Base-by-base conservation (phyloP, 2,888 invertebrate species). In the Trilocha varians region DNA sequence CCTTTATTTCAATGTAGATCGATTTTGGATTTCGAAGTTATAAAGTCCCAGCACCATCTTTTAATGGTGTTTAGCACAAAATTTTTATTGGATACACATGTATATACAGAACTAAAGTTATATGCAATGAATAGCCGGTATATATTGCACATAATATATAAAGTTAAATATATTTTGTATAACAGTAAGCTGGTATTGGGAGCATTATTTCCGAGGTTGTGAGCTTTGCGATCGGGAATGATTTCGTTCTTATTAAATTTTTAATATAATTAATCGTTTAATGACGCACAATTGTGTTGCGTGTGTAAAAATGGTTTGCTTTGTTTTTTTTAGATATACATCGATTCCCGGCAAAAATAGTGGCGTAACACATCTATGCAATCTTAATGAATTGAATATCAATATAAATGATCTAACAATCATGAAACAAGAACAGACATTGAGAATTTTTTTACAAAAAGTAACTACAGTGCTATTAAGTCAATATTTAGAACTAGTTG, bases 201-300 rank as follows among this genome's bases (percentile, higher is more conserved):
- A 85, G 84, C 85, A 85, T 84, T 59, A 78, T 83, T 85, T 84
- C 84, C 84, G 83, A 74, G 82, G 84, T 85, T 84, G 84, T 84
- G 84, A 84, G 70, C 70, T 75, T 73, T 71, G 66, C 80, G 78
- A 70, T 80, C 85, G 85, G 85, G 70, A 85, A 84, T 84, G 76
- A 78, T 71, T 83, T 82, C 78, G 73, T 70, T 76, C 69, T 55
- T 49, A 55, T 49, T 59, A 51, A 52, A 55, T 60, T 71, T 70
- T 70, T 70, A 65, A 63, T 66, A 61, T 61, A 58, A 62, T 58
- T 66, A 59, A 62, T 67, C 68, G 72, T 63, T 65, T 78, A 74
- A 67, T 50, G 62, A 71, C 83, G 84, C 84, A 83, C 84, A 84
- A 75, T 77, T 46, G 59, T 65, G 82, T 79, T 75, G 80, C 77